These are phyloP conservation scores for Perca fluviatilis DNA, from an alignment of 2,113 vertebrate species.

Conservation along the genomic window DNA sequence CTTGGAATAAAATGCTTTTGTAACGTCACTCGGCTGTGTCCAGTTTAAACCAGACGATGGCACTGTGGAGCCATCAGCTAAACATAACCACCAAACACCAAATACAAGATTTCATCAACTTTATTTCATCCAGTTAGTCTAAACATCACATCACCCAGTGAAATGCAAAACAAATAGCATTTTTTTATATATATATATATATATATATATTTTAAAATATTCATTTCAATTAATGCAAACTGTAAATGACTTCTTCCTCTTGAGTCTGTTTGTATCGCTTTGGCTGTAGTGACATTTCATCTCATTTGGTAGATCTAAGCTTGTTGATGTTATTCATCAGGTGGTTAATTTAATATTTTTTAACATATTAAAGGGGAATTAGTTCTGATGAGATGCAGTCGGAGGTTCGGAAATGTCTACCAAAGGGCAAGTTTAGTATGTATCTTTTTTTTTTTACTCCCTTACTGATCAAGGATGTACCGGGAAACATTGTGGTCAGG, in stretches of 20 bases:
- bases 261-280: constrained; percentile 52
- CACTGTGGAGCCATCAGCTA: not conserved
- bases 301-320: constrained; percentile 52
- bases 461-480: constrained; percentile 12
- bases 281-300: constrained; percentile 53
- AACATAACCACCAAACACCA: not conserved
- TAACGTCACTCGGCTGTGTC: not conserved
- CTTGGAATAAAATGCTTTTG: constrained; percentile 74
- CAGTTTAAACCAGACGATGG: constrained; percentile 48
- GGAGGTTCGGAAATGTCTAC: constrained; percentile 16
- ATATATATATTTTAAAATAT: constrained; percentile 55
- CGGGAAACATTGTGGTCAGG: constrained; percentile 13
- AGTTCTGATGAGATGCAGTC: constrained; percentile 3
- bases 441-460: not conserved
- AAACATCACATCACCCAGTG: constrained; percentile 81
- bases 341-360: constrained; percentile 21
- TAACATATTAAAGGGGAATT: constrained; percentile 9
- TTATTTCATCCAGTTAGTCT: constrained; percentile 84
- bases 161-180: constrained; percentile 68
- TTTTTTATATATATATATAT: constrained; percentile 54
- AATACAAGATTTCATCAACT: constrained; percentile 63
- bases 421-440: constrained; percentile 4
- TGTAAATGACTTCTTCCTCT: constrained; percentile 46
- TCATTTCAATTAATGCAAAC: constrained; percentile 56
- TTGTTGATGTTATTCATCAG: constrained; percentile 28